Evolutionary conservation across 2,888 invertebrate genomes (phyloP).

Genomic region (Nomada lathburiana): DNA sequence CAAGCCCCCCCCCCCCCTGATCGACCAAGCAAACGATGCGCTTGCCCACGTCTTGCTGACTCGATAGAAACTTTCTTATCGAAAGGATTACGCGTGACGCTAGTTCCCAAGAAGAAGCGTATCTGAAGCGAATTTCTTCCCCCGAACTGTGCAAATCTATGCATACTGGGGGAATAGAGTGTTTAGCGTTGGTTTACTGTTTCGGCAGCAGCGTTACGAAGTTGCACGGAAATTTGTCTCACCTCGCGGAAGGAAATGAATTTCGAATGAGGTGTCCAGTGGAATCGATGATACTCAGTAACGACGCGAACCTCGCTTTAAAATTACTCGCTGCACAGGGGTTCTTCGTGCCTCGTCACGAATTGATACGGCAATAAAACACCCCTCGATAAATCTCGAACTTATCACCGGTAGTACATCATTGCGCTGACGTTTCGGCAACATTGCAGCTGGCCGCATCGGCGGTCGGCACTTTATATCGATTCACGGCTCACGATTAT

Average conservation of each 20-base stretch:
- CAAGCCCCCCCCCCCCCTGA: background rate
- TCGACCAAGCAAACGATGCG: conserved; percentile 16
- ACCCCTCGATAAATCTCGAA: background rate
- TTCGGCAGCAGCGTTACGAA: background rate
- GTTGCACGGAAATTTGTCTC: background rate
- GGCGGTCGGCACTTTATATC: background rate
- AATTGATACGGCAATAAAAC: background rate
- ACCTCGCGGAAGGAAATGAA: background rate
- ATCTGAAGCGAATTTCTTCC: background rate
- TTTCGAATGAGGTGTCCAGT: conserved; percentile 4
- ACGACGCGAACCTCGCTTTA: background rate
- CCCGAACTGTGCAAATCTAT: background rate
- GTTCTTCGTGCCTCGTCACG: background rate
- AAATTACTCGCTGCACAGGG: background rate
- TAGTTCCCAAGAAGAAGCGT: background rate
- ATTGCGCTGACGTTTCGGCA: conserved; percentile 6
- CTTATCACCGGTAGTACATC: background rate
- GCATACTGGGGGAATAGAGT: background rate
- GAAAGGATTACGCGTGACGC: conserved; percentile 21
- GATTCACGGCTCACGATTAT: conserved; percentile 10
- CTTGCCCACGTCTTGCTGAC: conserved; percentile 1
- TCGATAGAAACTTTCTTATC: conserved; percentile 14
- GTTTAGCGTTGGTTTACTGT: background rate
- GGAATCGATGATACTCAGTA: background rate
- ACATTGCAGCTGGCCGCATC: background rate